phyloP scores from a whole-genome alignment of 2,888 invertebrate genomes.

The Deilephila porcellus region DNA sequence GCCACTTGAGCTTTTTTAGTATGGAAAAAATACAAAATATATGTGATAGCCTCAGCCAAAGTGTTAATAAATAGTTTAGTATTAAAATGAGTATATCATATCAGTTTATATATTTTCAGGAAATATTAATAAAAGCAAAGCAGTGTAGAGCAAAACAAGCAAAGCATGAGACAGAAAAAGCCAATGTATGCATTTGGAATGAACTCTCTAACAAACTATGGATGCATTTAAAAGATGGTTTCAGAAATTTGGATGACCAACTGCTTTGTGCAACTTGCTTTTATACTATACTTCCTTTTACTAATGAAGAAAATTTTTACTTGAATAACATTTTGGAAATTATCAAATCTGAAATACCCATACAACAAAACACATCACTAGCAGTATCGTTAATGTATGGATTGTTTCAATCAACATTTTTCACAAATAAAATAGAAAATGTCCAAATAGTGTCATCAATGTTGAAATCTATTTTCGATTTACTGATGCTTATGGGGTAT shows the following conservation, averaged over 20 bases:
- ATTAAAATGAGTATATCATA: background rate
- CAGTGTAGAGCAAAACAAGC: conserved; percentile 28
- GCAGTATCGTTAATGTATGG: conserved; percentile 74
- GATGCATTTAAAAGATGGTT: conserved; percentile 60
- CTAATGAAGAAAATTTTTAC: conserved; percentile 55
- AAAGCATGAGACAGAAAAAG: conserved; percentile 36
- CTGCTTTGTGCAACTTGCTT: conserved; percentile 74
- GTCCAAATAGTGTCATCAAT: conserved; percentile 42
- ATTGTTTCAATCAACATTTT: conserved; percentile 72
- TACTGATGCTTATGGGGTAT: conserved; percentile 68
- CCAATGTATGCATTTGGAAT: conserved; percentile 48
- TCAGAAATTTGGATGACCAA: conserved; percentile 71
- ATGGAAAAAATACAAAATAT: too few species aligned
- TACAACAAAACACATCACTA: conserved; percentile 46
- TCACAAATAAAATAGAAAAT: conserved; percentile 47
- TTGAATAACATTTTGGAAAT: conserved; percentile 52
- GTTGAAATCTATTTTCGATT: conserved; percentile 57
- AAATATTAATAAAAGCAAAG: conserved; percentile 57
- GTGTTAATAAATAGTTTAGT: conserved; percentile 30
- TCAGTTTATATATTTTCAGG: conserved; percentile 56
- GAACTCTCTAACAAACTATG: conserved; percentile 58
- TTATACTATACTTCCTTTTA: conserved; percentile 59
- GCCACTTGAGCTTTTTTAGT: too few species aligned
- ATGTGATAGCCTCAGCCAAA: too few species aligned
- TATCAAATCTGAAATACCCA: conserved; percentile 50